phyloP scores from a whole-genome alignment of 2,113 vertebrate species.

The Callospermophilus lateralis region DNA sequence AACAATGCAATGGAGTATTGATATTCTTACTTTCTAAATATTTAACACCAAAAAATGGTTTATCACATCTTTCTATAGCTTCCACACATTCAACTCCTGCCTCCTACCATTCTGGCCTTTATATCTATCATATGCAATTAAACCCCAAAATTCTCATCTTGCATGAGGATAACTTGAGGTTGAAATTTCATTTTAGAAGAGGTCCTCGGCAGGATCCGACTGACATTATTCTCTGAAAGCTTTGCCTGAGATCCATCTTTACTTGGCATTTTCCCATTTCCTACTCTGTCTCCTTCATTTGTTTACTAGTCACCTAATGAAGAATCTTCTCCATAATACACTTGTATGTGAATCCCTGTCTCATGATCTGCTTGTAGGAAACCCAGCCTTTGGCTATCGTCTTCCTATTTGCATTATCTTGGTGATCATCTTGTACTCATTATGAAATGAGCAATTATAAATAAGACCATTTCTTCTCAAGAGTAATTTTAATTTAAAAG shows the following conservation, averaged over 20 bases:
- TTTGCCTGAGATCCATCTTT: neutral
- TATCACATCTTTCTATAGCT: neutral
- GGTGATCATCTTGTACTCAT: neutral
- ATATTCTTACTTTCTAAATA: neutral
- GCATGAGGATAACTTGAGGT: neutral
- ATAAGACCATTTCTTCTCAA: neutral
- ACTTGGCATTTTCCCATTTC: too few species aligned
- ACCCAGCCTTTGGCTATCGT: neutral
- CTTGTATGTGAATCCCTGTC: neutral
- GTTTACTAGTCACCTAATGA: neutral
- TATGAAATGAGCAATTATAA: neutral
- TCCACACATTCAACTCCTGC: fast-evolving
- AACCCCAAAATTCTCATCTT: neutral
- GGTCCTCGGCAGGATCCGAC: neutral
- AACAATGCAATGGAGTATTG: neutral
- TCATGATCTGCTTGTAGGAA: neutral
- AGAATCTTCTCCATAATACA: neutral
- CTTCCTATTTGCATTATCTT: neutral
- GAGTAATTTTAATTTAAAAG: conserved; percentile 22
- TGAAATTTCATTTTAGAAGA: neutral
- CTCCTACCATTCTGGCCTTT: neutral
- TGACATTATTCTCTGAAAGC: neutral
- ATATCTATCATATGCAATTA: neutral
- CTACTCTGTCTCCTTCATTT: neutral
- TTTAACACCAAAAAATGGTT: neutral